Conservation (phyloP, 2,888 invertebrate species). For the Polietes domitor region DNA sequence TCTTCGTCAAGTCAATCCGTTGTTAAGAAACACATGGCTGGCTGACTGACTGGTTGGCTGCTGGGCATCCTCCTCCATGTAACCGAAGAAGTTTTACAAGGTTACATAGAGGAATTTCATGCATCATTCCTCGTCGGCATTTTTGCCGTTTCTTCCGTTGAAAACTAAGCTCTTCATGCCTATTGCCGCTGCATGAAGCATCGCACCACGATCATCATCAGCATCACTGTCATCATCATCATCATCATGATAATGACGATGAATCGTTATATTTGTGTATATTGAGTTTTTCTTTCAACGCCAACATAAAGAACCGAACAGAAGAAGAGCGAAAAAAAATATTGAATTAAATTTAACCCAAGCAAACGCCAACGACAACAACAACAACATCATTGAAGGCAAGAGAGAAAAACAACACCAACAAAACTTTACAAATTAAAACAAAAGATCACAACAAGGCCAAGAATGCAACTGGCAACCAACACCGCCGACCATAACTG, state of each 20-base stretch:
- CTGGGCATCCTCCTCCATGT: slow-evolving; percentile 47
- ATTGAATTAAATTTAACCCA: slow-evolving; percentile 62
- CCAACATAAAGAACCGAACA: slow-evolving; percentile 10
- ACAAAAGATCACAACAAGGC: slow-evolving; percentile 67
- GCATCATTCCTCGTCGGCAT: slow-evolving; percentile 67
- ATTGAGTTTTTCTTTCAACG: slow-evolving; percentile 62
- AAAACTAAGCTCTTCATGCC: slow-evolving; percentile 6
- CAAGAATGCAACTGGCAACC: slow-evolving; percentile 58
- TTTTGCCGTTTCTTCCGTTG: slow-evolving; percentile 52
- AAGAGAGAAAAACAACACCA: slow-evolving; percentile 28
- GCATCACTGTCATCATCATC: no score
- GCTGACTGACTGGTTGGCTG: no score
- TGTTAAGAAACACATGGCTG: not conserved
- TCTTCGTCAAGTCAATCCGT: not conserved
- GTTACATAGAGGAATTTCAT: slow-evolving; percentile 72
- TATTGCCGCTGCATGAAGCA: not conserved
- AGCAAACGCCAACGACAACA: slow-evolving; percentile 45
- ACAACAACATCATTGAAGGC: not conserved
- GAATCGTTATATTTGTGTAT: not conserved
- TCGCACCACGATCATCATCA: not conserved
- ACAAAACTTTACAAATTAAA: slow-evolving; percentile 65
- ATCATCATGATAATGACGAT: slow-evolving; percentile 5
- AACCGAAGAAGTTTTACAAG: slow-evolving; percentile 74
- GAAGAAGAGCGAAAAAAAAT: slow-evolving; percentile 25
- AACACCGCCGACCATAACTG: not conserved